Base-by-base conservation (phyloP, 2,113 vertebrate genomes). In the Aegotheles bennettii region DNA sequence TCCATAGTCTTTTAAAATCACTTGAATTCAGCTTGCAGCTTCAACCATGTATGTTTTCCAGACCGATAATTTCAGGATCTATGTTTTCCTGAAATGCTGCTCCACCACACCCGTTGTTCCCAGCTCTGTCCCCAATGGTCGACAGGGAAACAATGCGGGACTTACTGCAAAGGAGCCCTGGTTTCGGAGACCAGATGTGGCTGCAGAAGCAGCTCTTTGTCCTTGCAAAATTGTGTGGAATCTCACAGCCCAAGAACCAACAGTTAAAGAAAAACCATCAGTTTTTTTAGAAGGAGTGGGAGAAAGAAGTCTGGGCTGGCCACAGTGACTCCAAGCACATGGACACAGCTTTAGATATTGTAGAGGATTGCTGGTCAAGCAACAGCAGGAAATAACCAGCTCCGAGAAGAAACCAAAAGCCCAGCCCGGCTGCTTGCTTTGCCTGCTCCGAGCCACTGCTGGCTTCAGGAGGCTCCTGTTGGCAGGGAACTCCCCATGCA, bases 341-440 rank as follows among this genome's bases (percentile, higher is more conserved):
- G 3, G 43, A 73, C n/a, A 23, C 13, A 23, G 23, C 70, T 82
- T 73, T 38, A 16, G 21, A 29, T 48, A 48, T 5, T n/a, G 31
- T 31, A 61, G n/a, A 35, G 11, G n/a, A 57, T 3, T 57, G 7
- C n/a, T 74, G 56, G 82, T 83, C 60, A 40, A 78, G 76, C 24
- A 81, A 43, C 64, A 68, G 35, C 48, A 80, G 36, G 40, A 65
- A 84, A 65, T 40, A 54, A 63, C 25, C 54, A 70, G 47, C 13
- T 50, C 40, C 42, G 29, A 65, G 63, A 61, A 45, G 63, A 76
- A 71, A 67, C 7, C 51, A 42, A 76, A 61, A 1, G 2, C 45
- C 56, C 45, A 67, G 19, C 40, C 45, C 0, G 0, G 53, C 36
- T 73, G 47, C 48, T 51, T 0, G 1, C 25, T 61, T 26, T 51